Evolutionary conservation across 64 coral and sea anemone genomes (phyloP), one percentile per base, ranked within the genome.

Genomic region (Pocillopora damicornis): DNA sequence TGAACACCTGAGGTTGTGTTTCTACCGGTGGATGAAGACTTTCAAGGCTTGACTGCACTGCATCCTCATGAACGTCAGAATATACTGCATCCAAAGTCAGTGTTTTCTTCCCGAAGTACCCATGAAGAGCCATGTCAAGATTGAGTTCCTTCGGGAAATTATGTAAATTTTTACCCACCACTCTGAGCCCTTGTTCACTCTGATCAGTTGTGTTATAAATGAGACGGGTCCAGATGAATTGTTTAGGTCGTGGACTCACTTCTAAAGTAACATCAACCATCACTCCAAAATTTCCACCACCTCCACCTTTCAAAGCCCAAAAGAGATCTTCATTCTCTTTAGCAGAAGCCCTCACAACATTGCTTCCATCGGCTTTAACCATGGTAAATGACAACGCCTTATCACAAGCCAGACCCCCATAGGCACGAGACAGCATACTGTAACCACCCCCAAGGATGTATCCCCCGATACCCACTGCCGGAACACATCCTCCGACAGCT

Each of bases 391-490:
- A 86, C 77, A 96, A 11, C 4, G 81, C 94, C 73, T 92, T 96
- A 71, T 96, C 94, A 79, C 94, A 96, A 20, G 90, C 94, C 71
- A 96, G 38, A 16, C 90, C 94, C 61, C 94, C 94, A 92, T 96
- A 89, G 14, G 15, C 94, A 77, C 94, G 94, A 78, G 94, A 96
- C 81, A 96, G 59, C 94, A 96, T 96, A 64, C 94, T 96, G 82
- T 96, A 96, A 0, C 94, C 94, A 82, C 94, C 94, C 4, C 94
- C 94, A 2, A 96, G 90, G 17, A 96, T 96, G 76, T 96, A 96
- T 13, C 94, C 94, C 9, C 94, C 94, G 3, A 96, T 87, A 72
- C 94, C 94, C 18, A 96, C 94, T 1, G 87, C 87, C n/a, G 94
- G 94, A 42, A 92, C 90, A 76, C 94, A 96, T 18, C 94, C 94